Evolutionary conservation across 2,113 vertebrate genomes (phyloP).

Genomic region (Eptesicus fuscus): DNA sequence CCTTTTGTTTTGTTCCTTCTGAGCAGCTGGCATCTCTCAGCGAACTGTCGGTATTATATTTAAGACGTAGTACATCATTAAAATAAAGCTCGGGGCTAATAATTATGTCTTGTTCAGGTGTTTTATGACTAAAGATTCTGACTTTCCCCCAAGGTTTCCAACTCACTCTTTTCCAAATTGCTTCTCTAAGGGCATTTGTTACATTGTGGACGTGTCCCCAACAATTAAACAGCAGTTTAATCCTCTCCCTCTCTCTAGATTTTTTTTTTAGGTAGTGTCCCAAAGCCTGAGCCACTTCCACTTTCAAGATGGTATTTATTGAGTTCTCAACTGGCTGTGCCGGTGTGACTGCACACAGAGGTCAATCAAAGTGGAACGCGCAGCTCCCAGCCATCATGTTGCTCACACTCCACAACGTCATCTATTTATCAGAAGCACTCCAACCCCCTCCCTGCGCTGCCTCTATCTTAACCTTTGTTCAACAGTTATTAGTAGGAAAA

Average conservation of each 20-base stretch:
- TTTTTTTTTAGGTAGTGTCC: constrained; percentile 52
- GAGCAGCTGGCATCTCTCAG: constrained; percentile 56
- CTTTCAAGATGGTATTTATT: constrained; percentile 41
- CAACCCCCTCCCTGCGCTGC: neutral
- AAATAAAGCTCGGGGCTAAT: constrained; percentile 70
- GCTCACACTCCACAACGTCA: neutral
- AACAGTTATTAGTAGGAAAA: neutral
- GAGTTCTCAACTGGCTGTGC: neutral
- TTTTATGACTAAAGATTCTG: constrained; percentile 70
- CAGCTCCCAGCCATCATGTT: fast-evolving
- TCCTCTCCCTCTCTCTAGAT: neutral
- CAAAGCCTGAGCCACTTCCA: neutral
- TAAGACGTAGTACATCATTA: constrained; percentile 67
- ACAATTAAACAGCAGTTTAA: constrained; percentile 58
- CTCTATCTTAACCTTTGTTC: neutral
- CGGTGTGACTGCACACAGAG: neutral
- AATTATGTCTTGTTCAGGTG: constrained; percentile 62
- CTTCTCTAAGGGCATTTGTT: constrained; percentile 61
- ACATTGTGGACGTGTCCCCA: constrained; percentile 44
- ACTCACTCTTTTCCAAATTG: constrained; percentile 52
- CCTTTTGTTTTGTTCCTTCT: constrained; percentile 56
- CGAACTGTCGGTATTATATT: constrained; percentile 40
- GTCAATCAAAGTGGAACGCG: neutral
- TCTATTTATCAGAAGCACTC: neutral
- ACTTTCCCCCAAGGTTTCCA: constrained; percentile 59